These are phyloP conservation scores for Pampusana beccarii DNA, from an alignment of 2,113 vertebrate species.

Conservation along the genomic window DNA sequence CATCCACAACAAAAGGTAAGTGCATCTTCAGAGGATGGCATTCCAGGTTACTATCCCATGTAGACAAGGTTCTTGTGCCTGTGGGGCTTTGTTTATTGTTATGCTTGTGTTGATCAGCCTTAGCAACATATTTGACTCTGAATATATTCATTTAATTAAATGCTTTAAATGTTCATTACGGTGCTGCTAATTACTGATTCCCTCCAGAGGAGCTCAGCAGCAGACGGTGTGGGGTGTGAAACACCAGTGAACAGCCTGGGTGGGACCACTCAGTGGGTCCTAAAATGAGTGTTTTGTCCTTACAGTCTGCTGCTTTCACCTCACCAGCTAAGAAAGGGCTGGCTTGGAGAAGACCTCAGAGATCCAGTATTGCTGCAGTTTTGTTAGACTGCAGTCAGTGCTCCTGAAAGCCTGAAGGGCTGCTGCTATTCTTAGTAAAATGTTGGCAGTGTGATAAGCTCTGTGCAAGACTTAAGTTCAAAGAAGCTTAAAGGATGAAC, in stretches of 20 bases:
- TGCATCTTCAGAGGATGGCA: not conserved
- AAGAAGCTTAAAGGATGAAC: conserved; percentile 29
- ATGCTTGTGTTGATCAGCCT: not conserved
- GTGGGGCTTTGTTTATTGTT: conserved; percentile 1
- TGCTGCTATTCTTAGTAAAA: conserved; percentile 21
- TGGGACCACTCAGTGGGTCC: not conserved
- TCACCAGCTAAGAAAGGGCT: not conserved
- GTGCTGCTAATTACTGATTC: not conserved
- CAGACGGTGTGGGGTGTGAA: not conserved
- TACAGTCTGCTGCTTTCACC: not conserved
- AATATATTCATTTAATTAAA: conserved; percentile 9
- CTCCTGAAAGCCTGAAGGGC: not conserved
- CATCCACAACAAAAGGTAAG: not conserved
- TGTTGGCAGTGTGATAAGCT: not conserved
- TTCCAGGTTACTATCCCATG: not conserved
- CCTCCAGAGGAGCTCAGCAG: not conserved
- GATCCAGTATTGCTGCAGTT: not conserved
- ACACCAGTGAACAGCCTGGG: not conserved
- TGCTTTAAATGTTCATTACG: conserved; percentile 2
- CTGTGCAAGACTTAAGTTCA: not conserved
- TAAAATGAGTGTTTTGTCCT: not conserved
- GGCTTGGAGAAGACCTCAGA: not conserved
- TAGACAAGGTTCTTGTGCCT: not conserved
- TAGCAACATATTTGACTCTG: not conserved
- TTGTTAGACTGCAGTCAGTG: not conserved